Conservation (phyloP, 1,140 invertebrate species). For the Philotrypesis tridentata region DNA sequence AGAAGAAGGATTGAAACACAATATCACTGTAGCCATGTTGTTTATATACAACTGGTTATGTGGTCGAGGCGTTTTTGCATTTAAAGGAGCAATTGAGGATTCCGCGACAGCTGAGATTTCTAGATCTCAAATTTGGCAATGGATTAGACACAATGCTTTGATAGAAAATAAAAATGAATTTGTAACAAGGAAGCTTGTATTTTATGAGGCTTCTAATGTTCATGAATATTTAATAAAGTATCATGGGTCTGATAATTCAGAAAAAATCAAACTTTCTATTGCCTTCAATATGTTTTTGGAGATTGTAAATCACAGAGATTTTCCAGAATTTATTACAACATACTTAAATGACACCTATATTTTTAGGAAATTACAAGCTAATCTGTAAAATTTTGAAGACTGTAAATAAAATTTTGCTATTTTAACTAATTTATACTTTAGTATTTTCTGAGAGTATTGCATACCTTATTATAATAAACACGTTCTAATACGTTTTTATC, state of each 20-base stretch:
- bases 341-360: slow-evolving; percentile 76
- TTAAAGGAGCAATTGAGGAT: slow-evolving; percentile 81
- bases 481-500: no score
- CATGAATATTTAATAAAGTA: slow-evolving; percentile 65
- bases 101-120: slow-evolving; percentile 85
- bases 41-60: slow-evolving; percentile 82
- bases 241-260: slow-evolving; percentile 64
- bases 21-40: slow-evolving; percentile 78
- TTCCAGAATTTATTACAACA: slow-evolving; percentile 77
- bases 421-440: background rate
- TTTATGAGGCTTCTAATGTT: slow-evolving; percentile 59
- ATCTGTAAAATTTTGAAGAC: slow-evolving; percentile 55
- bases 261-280: slow-evolving; percentile 68
- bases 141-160: slow-evolving; percentile 76
- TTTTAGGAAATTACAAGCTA: slow-evolving; percentile 74
- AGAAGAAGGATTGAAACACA: slow-evolving; percentile 77
- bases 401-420: slow-evolving; percentile 27
- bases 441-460: no score
- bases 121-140: slow-evolving; percentile 83
- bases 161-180: slow-evolving; percentile 69
- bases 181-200: slow-evolving; percentile 72
- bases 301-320: slow-evolving; percentile 72
- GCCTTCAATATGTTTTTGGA: slow-evolving; percentile 75
- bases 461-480: no score
- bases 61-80: slow-evolving; percentile 80